Evolutionary conservation across 2,113 vertebrate species (phyloP).

Genomic region (Channa maculata): DNA sequence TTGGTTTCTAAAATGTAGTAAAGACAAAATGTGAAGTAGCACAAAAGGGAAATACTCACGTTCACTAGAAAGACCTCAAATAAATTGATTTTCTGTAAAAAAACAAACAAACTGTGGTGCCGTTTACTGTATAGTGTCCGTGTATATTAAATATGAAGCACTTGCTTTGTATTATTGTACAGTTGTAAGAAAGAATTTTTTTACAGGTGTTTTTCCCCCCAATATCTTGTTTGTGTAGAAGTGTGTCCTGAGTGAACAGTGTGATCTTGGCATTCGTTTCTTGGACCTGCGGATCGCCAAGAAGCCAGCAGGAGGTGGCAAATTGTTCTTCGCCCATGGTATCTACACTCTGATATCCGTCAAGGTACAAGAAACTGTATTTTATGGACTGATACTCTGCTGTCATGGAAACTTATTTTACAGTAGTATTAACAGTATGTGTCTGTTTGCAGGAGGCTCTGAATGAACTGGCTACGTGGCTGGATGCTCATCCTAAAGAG

Average conservation of each 20-base stretch:
- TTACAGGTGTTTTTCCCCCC: too few relatives aligned
- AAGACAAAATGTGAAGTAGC: too few relatives aligned
- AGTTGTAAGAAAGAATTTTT: too few relatives aligned
- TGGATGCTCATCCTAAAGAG: constrained; percentile 79
- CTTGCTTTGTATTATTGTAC: too few relatives aligned
- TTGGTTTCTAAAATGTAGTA: too few relatives aligned
- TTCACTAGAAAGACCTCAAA: too few relatives aligned
- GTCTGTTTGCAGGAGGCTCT: constrained; percentile 76
- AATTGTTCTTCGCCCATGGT: constrained; percentile 89
- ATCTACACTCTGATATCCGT: constrained; percentile 88
- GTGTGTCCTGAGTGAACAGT: constrained; percentile 79
- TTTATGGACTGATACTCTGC: not conserved
- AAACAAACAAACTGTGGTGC: too few relatives aligned
- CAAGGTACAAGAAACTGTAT: constrained; percentile 76
- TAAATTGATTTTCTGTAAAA: too few relatives aligned
- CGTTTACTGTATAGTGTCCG: too few relatives aligned
- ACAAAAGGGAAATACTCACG: too few relatives aligned
- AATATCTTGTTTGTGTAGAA: constrained; percentile 33
- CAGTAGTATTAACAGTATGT: not conserved
- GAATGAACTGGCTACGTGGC: constrained; percentile 72
- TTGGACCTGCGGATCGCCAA: constrained; percentile 91
- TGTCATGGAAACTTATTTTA: not conserved
- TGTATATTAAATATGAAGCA: too few relatives aligned
- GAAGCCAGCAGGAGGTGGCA: constrained; percentile 68
- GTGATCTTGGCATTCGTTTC: constrained; percentile 90